A percentile compares a stretch with the other conserved stretches of the same genome.
phyloP scores from a whole-genome alignment of 2,113 vertebrate species.

The Vombatus ursinus region DNA sequence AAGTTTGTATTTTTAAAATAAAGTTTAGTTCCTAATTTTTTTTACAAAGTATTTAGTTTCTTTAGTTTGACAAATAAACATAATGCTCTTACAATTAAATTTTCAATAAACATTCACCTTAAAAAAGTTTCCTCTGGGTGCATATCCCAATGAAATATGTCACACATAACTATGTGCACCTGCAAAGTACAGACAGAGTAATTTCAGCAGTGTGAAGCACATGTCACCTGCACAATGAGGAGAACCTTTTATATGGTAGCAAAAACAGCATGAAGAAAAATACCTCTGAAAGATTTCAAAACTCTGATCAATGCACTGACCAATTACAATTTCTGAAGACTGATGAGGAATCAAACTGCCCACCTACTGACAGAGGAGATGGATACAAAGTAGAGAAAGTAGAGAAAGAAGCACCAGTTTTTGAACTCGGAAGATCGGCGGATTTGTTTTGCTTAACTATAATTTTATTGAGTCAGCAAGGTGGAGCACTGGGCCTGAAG shows the following conservation, averaged over 20 bases:
- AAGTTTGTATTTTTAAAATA: background rate
- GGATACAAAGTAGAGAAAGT: background rate
- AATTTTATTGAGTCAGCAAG: background rate
- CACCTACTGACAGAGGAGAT: background rate
- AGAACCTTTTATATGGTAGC: background rate
- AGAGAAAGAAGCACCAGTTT: background rate
- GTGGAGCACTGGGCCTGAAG: background rate
- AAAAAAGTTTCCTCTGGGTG: background rate
- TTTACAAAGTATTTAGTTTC: background rate
- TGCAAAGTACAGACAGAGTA: background rate
- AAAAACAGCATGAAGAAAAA: background rate
- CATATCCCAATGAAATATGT: background rate
- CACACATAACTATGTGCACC: background rate
- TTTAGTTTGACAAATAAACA: background rate
- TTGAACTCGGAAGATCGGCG: background rate
- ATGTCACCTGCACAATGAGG: background rate
- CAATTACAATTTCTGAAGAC: background rate
- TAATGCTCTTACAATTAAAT: background rate
- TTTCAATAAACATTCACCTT: background rate
- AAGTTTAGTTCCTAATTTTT: background rate
- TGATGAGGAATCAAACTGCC: background rate
- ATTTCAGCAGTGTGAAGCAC: background rate
- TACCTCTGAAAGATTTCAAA: background rate
- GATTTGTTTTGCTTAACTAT: background rate
- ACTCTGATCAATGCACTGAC: background rate